Conservation (phyloP, 2,888 invertebrate genomes). For the Dasysyrphus tricinctus region DNA sequence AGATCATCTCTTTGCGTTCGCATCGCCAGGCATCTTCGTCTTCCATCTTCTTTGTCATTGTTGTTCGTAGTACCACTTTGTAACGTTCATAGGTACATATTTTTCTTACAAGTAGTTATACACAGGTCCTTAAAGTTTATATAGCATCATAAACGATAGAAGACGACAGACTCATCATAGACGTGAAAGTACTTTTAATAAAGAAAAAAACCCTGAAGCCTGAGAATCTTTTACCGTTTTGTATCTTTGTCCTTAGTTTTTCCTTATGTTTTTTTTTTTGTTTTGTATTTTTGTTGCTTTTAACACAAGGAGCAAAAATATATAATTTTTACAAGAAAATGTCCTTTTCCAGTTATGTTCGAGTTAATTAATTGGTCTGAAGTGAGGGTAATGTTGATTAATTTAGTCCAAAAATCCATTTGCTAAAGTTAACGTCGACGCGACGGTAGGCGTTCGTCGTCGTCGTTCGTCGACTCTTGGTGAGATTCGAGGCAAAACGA, state of each 20-base stretch:
- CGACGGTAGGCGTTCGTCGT: too few relatives aligned
- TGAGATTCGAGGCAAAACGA: neutral
- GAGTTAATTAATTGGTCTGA: slow-evolving; percentile 61
- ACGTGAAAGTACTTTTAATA: slow-evolving; percentile 56
- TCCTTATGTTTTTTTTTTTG: slow-evolving; percentile 3
- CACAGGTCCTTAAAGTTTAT: neutral
- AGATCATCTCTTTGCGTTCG: slow-evolving; percentile 58
- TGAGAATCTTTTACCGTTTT: slow-evolving; percentile 31
- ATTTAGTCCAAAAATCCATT: slow-evolving; percentile 57
- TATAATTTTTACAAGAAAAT: slow-evolving; percentile 55
- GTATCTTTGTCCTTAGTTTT: slow-evolving; percentile 3
- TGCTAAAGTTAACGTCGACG: slow-evolving; percentile 28
- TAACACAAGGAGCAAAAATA: slow-evolving; percentile 34
- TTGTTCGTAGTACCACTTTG: neutral
- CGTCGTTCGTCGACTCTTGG: neutral
- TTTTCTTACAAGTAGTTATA: too few relatives aligned
- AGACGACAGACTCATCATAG: slow-evolving; percentile 27
- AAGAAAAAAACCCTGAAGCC: slow-evolving; percentile 24
- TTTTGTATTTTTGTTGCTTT: slow-evolving; percentile 13
- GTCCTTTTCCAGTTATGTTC: slow-evolving; percentile 40
- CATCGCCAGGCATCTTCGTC: neutral
- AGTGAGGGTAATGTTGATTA: slow-evolving; percentile 68
- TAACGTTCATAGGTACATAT: neutral
- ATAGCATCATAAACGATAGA: slow-evolving; percentile 20
- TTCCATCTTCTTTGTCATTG: slow-evolving; percentile 1